Conservation (phyloP, 92 coral and sea anemone species). For the Plumapathes pennacea region DNA sequence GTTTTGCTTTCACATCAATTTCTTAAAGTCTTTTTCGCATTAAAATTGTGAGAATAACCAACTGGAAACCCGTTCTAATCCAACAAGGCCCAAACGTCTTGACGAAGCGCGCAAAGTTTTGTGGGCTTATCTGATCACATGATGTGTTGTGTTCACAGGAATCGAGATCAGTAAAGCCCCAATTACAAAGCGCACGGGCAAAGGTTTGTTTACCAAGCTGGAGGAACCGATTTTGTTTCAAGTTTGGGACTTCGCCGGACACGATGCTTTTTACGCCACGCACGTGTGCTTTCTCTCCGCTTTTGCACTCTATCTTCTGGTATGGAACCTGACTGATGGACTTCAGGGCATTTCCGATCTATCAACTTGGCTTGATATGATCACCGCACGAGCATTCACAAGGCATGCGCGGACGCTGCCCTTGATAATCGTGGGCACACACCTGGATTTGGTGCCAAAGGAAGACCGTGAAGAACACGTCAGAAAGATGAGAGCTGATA, state of each 20-base stretch:
- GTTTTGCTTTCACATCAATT: too few relatives aligned
- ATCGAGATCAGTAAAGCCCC: too few relatives aligned
- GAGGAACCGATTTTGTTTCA: too few relatives aligned
- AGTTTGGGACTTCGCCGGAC: slow-evolving; percentile 84
- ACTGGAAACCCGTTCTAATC: too few relatives aligned
- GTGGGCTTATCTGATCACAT: too few relatives aligned
- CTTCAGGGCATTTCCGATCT: slow-evolving; percentile 32
- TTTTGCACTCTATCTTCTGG: slow-evolving; percentile 58
- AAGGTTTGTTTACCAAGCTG: too few relatives aligned
- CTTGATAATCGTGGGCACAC: slow-evolving; percentile 73
- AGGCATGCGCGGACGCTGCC: slow-evolving; percentile 20
- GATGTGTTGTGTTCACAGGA: too few relatives aligned
- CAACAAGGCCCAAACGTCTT: too few relatives aligned
- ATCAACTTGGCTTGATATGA: slow-evolving; percentile 45
- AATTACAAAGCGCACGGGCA: too few relatives aligned
- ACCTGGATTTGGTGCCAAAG: slow-evolving; percentile 53
- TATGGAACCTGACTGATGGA: slow-evolving; percentile 72
- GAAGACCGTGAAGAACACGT: slow-evolving; percentile 16
- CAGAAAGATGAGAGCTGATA: slow-evolving; percentile 10
- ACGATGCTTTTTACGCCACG: slow-evolving; percentile 71
- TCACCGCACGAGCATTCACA: not conserved
- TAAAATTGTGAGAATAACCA: too few relatives aligned
- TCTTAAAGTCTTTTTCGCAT: too few relatives aligned
- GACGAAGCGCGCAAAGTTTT: too few relatives aligned
- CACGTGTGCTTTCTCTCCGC: slow-evolving; percentile 71